Percentiles rank a stretch among this genome's conserved stretches.
These are phyloP conservation scores for Diabrotica undecimpunctata DNA, from an alignment of 1,140 invertebrate genomes.

Conservation along the genomic window DNA sequence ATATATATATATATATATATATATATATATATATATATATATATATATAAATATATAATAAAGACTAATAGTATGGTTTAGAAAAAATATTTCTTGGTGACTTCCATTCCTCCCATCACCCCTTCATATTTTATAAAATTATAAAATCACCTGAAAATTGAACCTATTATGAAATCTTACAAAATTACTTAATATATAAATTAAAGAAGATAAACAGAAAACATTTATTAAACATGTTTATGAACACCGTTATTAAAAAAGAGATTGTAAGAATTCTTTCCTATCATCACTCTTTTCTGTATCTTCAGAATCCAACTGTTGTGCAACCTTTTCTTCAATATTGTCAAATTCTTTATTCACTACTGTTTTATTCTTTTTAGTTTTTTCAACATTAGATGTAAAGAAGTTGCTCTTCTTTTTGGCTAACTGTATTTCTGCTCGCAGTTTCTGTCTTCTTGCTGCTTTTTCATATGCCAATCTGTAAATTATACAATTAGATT, in stretches of 20 bases:
- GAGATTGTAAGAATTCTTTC: constrained; percentile 51
- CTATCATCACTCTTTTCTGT: constrained; percentile 38
- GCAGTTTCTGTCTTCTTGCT: constrained; percentile 78
- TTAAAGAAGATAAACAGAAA: background rate
- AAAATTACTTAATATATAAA: background rate
- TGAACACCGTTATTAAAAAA: constrained; percentile 41
- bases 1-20: no score
- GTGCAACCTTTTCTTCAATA: constrained; percentile 18
- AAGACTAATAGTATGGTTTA: no score
- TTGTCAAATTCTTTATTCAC: constrained; percentile 48
- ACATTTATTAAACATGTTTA: no score
- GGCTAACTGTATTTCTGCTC: constrained; percentile 85
- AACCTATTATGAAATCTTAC: background rate
- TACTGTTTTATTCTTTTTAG: constrained; percentile 52
- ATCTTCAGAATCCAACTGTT: constrained; percentile 10
- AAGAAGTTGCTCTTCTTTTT: constrained; percentile 87
- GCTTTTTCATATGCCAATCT: constrained; percentile 88
- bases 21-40: no score
- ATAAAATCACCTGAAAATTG: no score
- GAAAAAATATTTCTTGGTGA: no score
- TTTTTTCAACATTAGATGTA: constrained; percentile 76
- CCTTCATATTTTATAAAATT: no score
- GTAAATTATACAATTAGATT: background rate
- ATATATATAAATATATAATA: no score
- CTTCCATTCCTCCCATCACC: no score